These are phyloP conservation scores for Pteria penguin DNA, from an alignment of 2,888 invertebrate genomes.

Conservation along the genomic window DNA sequence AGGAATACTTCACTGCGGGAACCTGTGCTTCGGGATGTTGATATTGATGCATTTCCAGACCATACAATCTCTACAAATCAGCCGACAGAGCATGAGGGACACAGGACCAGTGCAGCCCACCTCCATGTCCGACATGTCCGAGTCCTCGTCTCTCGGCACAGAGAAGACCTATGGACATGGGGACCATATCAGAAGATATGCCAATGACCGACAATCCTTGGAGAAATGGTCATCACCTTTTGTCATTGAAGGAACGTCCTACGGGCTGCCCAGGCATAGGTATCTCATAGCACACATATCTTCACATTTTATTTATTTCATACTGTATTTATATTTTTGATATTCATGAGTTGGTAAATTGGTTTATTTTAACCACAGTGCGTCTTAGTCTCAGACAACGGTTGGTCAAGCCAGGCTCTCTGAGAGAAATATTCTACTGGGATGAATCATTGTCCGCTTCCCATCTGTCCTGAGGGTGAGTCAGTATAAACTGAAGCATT, in stretches of 20 bases:
- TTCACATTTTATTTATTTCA: too few species aligned
- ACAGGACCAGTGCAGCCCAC: not conserved
- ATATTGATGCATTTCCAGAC: conserved; percentile 8
- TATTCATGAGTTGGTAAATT: too few species aligned
- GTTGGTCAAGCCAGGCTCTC: too few species aligned
- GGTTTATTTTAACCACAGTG: too few species aligned
- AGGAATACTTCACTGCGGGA: too few species aligned
- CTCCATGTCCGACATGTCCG: not conserved
- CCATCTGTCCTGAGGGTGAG: too few species aligned
- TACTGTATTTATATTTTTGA: too few species aligned
- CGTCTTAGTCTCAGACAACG: too few species aligned
- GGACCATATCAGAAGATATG: conserved; percentile 3
- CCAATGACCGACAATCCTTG: not conserved
- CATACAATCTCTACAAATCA: not conserved
- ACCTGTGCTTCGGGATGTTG: not conserved
- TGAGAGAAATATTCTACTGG: too few species aligned
- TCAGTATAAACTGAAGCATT: too few species aligned
- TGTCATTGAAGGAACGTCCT: conserved; percentile 28
- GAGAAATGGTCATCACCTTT: not conserved
- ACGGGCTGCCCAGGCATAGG: conserved; percentile 38
- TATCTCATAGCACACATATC: too few species aligned
- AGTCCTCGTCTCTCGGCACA: not conserved
- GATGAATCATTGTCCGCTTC: too few species aligned
- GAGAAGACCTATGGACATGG: conserved; percentile 10
- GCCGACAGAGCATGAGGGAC: conserved; percentile 2